Conservation (phyloP, 2,113 vertebrate genomes). For the Lepisosteus osseus region DNA sequence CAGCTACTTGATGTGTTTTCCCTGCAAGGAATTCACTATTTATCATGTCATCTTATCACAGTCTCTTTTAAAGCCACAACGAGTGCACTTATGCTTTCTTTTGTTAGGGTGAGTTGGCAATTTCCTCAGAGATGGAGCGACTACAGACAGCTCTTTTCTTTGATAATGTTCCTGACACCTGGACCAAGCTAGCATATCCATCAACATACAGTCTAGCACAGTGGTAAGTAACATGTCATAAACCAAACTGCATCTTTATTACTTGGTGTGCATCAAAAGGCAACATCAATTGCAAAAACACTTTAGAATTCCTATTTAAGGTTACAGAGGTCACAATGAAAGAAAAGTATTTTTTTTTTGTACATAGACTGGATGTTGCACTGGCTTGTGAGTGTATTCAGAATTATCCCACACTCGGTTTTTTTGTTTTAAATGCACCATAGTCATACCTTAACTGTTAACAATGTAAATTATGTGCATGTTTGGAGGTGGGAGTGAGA, state of each 20-base stretch:
- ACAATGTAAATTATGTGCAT: no score
- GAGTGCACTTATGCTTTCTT: conserved; percentile 93
- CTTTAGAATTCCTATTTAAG: conserved; percentile 8
- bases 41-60: conserved; percentile 93
- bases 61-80: conserved; percentile 77
- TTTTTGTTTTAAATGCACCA: no score
- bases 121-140: conserved; percentile 89
- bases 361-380: background rate
- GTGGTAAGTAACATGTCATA: conserved; percentile 68
- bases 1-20: conserved; percentile 71
- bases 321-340: background rate
- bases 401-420: no score
- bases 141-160: conserved; percentile 88
- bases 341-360: background rate
- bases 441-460: no score
- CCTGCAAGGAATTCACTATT: conserved; percentile 70
- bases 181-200: conserved; percentile 83
- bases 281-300: conserved; percentile 16
- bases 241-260: conserved; percentile 15
- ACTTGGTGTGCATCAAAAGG: conserved; percentile 18
- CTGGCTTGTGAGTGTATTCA: background rate
- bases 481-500: no score
- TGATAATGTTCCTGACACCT: conserved; percentile 86
- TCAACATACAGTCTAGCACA: conserved; percentile 77
- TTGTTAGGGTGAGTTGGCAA: conserved; percentile 92